Percentiles rank a stretch among this genome's conserved stretches.
Evolutionary conservation across 2,113 vertebrate genomes (phyloP).

Genomic region (human): DNA sequence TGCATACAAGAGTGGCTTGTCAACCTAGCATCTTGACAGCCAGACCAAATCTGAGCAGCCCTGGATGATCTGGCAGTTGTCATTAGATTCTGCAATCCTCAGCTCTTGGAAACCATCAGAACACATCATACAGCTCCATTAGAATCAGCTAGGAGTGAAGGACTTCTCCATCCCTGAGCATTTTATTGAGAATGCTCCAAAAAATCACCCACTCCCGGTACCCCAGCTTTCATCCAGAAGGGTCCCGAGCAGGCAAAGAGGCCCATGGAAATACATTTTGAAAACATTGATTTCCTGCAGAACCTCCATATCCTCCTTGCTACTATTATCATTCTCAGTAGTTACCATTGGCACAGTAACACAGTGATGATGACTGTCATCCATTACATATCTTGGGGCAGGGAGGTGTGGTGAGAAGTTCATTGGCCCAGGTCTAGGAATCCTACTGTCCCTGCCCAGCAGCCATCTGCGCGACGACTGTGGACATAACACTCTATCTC

Average conservation of each 20-base stretch:
- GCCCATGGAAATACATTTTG: neutral
- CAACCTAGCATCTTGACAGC: neutral
- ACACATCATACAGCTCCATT: no score
- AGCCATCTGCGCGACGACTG: neutral
- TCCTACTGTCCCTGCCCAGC: no score
- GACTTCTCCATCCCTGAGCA: neutral
- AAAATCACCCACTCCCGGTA: neutral
- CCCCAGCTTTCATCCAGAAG: neutral
- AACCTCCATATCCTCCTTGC: no score
- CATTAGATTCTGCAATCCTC: neutral
- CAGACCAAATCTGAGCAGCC: neutral
- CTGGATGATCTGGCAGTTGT: neutral
- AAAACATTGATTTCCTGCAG: neutral
- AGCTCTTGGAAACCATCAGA: neutral
- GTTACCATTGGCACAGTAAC: fast-evolving
- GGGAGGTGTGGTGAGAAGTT: neutral
- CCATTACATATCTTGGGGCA: fast-evolving
- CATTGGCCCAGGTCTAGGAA: neutral
- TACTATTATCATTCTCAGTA: fast-evolving
- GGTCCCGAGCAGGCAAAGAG: neutral
- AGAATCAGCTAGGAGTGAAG: neutral
- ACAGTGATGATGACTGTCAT: neutral
- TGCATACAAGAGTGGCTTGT: neutral
- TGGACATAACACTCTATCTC: neutral
- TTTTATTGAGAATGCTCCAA: neutral